Percentiles rank a stretch among this genome's conserved stretches.
Conservation (phyloP, 1,140 invertebrate genomes). For the Ganaspis sp. region DNA sequence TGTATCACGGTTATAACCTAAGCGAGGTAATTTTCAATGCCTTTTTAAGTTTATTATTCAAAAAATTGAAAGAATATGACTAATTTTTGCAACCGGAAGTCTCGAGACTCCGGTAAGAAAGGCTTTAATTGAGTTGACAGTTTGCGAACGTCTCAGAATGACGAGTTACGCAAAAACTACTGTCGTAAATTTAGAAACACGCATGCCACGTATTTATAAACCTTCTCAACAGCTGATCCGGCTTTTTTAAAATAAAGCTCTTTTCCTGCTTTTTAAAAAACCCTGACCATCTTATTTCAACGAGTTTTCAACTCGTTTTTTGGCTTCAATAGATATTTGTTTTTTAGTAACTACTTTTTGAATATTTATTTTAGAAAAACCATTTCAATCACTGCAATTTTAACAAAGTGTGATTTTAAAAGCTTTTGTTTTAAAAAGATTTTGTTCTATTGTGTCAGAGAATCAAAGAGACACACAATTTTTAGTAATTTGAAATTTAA, state of each 20-base stretch:
- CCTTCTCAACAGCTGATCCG: conserved; percentile 58
- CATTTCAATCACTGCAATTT: too few species aligned
- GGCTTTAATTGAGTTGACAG: conserved; percentile 42
- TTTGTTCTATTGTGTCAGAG: too few species aligned
- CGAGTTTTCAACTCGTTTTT: too few species aligned
- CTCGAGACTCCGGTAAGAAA: background rate
- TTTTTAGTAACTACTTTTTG: too few species aligned
- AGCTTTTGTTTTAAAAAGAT: too few species aligned
- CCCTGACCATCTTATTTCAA: too few species aligned
- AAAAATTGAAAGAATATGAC: background rate
- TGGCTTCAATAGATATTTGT: too few species aligned
- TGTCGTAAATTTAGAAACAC: conserved; percentile 63
- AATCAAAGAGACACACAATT: too few species aligned
- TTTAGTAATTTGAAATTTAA: too few species aligned
- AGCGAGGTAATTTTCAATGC: conserved; percentile 81
- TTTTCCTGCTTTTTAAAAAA: background rate
- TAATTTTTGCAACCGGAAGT: background rate
- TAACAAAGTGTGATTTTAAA: too few species aligned
- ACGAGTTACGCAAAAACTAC: conserved; percentile 58
- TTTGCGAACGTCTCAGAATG: conserved; percentile 47
- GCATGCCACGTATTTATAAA: conserved; percentile 61
- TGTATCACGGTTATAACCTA: conserved; percentile 91
- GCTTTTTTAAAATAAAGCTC: conserved; percentile 28
- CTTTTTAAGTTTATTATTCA: background rate
- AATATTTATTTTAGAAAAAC: too few species aligned